Percentiles rank a stretch among this genome's conserved stretches.
Conservation (phyloP, 2,113 vertebrate species). For the Ceuthmochares aereus region DNA sequence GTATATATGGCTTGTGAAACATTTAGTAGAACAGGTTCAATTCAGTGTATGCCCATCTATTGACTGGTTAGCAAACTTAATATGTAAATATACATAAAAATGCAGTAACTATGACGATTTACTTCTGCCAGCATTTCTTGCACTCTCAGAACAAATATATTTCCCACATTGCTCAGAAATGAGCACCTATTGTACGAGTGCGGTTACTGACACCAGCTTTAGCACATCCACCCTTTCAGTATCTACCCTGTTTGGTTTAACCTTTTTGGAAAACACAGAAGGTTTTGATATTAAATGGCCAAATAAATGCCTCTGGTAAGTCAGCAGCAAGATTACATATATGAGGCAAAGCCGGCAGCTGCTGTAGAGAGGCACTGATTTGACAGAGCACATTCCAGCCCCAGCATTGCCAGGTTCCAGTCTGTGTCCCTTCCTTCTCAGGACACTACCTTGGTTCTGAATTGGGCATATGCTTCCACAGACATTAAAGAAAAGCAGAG, state of each 20-base stretch:
- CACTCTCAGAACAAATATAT: not conserved
- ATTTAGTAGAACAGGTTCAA: not conserved
- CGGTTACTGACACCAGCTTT: not conserved
- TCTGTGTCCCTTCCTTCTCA: not conserved
- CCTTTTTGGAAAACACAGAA: not conserved
- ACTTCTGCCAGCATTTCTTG: not conserved
- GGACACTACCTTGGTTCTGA: not conserved
- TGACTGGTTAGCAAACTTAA: not conserved
- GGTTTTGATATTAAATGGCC: not conserved
- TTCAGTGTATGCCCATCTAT: not conserved
- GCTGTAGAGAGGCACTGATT: not conserved
- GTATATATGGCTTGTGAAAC: not conserved
- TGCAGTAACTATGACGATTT: not conserved
- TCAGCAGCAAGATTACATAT: not conserved
- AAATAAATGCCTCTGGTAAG: not conserved
- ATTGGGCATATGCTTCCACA: not conserved
- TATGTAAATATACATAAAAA: not conserved
- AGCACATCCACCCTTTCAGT: not conserved
- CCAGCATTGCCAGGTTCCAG: not conserved
- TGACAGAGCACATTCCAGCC: not conserved
- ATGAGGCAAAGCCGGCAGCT: not conserved
- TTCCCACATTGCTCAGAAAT: not conserved
- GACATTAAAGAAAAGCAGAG: not conserved
- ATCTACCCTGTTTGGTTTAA: not conserved
- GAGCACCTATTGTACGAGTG: not conserved